phyloP scores from a whole-genome alignment of 1,140 invertebrate genomes.

The Liolophura sinensis region DNA sequence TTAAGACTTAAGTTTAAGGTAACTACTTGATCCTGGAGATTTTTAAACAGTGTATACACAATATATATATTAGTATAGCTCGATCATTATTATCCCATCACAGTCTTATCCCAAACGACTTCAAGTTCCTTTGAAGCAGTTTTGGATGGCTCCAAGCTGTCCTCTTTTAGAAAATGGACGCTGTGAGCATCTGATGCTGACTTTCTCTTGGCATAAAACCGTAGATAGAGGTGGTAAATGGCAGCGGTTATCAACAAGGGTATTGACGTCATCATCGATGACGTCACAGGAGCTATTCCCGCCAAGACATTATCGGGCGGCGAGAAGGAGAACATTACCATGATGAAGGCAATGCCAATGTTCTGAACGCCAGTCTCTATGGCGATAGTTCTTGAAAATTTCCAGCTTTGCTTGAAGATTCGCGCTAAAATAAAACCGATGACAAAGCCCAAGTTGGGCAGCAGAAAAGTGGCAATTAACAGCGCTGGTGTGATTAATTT shows the following conservation, averaged over 20 bases:
- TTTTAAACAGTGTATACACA: too few relatives aligned
- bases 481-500: conserved; percentile 70
- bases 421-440: conserved; percentile 69
- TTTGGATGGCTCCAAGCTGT: too few relatives aligned
- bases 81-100: too few relatives aligned
- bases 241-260: conserved; percentile 19
- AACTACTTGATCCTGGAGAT: too few relatives aligned
- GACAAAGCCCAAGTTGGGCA: conserved; percentile 84
- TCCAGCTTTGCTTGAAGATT: conserved; percentile 67
- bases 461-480: conserved; percentile 74
- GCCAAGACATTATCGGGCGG: conserved; percentile 49
- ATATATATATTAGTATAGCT: too few relatives aligned
- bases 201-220: too few relatives aligned
- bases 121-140: too few relatives aligned
- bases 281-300: conserved; percentile 39
- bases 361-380: conserved; percentile 96
- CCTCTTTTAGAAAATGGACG: too few relatives aligned
- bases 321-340: conserved; percentile 63
- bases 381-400: conserved; percentile 78
- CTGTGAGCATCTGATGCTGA: too few relatives aligned
- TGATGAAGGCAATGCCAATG: conserved; percentile 87
- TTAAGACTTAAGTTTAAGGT: too few relatives aligned
- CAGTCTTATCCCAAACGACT: too few relatives aligned
- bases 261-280: conserved; percentile 37
- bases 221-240: too few relatives aligned